Evolutionary conservation across 2,797 vertebrate genomes (phyloP).

Genomic region (Sebastes alutus): DNA sequence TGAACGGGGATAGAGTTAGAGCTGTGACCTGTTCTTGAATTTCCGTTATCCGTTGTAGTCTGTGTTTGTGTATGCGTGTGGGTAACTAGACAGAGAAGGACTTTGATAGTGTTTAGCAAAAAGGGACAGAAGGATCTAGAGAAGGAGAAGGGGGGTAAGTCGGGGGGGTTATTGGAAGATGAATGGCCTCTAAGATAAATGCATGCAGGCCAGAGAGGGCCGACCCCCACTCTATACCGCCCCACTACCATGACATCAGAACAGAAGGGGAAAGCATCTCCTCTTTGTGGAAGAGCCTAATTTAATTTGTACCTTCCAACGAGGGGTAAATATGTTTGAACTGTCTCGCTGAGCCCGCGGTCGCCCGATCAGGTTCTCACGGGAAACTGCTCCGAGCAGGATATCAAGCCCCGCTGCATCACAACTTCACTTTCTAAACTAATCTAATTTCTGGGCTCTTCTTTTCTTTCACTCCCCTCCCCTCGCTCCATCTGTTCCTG

Average conservation of each 20-base stretch:
- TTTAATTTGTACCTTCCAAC: slow-evolving; percentile 99
- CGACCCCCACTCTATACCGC: slow-evolving; percentile 88
- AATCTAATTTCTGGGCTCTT: slow-evolving; percentile 92
- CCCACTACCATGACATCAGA: slow-evolving; percentile 99
- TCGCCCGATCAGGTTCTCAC: slow-evolving; percentile 92
- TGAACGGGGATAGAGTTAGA: slow-evolving; percentile 16
- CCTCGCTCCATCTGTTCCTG: slow-evolving; percentile 79
- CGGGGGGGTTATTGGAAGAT: slow-evolving; percentile 82
- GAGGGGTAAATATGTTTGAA: slow-evolving; percentile 99
- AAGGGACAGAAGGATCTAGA: slow-evolving; percentile 77
- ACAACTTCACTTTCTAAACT: slow-evolving; percentile 93
- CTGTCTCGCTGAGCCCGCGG: slow-evolving; percentile 89
- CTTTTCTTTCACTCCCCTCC: slow-evolving; percentile 87
- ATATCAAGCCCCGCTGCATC: slow-evolving; percentile 88
- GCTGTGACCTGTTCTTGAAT: slow-evolving; percentile 50
- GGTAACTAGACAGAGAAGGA: slow-evolving; percentile 81
- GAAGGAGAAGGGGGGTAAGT: slow-evolving; percentile 70
- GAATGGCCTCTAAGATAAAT: slow-evolving; percentile 96
- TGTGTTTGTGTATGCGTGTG: slow-evolving; percentile 27
- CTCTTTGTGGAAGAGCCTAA: slow-evolving; percentile 95
- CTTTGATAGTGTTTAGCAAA: slow-evolving; percentile 88
- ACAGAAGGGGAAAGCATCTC: slow-evolving; percentile 99
- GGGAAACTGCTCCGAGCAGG: slow-evolving; percentile 93
- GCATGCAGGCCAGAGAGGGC: slow-evolving; percentile 85
- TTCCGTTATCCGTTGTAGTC: slow-evolving; percentile 7